These are phyloP conservation scores for Arothron firmamentum DNA, from an alignment of 2,113 vertebrate species.

Conservation along the genomic window DNA sequence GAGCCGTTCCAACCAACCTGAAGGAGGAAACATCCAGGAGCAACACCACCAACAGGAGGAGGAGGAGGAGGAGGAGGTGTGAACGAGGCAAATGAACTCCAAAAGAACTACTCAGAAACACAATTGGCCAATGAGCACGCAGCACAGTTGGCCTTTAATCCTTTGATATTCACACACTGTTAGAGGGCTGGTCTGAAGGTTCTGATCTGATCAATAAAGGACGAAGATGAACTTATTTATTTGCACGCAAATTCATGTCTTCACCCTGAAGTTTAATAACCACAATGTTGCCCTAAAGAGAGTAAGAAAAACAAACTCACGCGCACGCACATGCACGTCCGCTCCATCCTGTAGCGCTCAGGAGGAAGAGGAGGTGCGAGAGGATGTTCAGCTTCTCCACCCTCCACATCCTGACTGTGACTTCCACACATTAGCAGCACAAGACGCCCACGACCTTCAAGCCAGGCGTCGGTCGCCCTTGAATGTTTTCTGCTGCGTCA, in stretches of 20 bases:
- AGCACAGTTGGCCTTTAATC: neutral
- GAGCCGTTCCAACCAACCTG: conserved; percentile 24
- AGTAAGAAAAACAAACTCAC: no score
- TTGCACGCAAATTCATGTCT: no score
- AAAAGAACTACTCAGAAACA: neutral
- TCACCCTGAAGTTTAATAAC: no score
- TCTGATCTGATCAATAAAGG: no score
- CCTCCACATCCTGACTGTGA: conserved; percentile 34
- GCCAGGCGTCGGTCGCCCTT: no score
- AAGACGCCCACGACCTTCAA: no score
- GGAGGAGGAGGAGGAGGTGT: conserved; percentile 2
- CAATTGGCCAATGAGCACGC: neutral
- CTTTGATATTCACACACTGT: no score
- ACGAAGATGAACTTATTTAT: no score
- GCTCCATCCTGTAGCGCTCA: conserved; percentile 23
- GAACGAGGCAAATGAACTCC: neutral
- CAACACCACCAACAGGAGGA: neutral
- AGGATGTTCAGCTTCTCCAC: conserved; percentile 26
- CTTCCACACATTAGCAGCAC: neutral
- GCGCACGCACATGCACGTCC: neutral
- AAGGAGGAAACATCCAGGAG: conserved; percentile 3
- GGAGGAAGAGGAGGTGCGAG: neutral
- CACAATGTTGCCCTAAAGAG: no score
- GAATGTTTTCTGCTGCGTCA: no score
- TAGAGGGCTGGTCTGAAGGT: no score